phyloP scores from a whole-genome alignment of 2,888 invertebrate species.

The Ectobius pallidus region DNA sequence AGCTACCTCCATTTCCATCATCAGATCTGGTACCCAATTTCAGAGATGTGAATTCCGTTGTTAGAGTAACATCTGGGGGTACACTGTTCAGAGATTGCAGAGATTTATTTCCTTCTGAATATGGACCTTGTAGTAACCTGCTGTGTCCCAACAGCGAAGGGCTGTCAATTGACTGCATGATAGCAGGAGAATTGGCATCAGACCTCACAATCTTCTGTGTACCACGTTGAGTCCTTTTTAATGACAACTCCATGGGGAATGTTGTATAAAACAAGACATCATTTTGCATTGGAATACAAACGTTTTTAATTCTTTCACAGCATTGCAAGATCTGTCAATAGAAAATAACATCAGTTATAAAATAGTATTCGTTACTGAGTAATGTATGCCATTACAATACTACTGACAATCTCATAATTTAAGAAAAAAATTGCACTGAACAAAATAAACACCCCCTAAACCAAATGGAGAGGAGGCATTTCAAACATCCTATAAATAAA shows the following conservation, averaged over 20 bases:
- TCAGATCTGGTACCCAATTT: constrained; percentile 43
- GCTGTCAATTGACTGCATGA: constrained; percentile 51
- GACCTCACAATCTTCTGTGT: not conserved
- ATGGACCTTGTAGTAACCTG: constrained; percentile 19
- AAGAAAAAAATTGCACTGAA: not conserved
- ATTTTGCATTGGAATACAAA: not conserved
- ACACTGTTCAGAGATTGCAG: constrained; percentile 36
- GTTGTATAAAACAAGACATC: not conserved
- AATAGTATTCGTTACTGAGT: not conserved
- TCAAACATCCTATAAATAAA: too few species aligned
- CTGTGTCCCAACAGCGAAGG: constrained; percentile 44
- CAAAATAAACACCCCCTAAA: too few species aligned
- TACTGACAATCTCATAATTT: not conserved
- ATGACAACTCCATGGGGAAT: constrained; percentile 9
- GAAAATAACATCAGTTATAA: not conserved
- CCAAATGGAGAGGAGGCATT: too few species aligned
- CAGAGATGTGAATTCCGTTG: constrained; percentile 48
- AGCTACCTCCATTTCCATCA: constrained; percentile 53
- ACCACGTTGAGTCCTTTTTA: not conserved
- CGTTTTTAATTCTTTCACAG: not conserved
- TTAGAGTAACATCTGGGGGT: constrained; percentile 49
- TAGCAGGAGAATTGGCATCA: constrained; percentile 44
- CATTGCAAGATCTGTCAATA: not conserved
- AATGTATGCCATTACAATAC: not conserved
- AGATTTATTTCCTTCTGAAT: constrained; percentile 33